A percentile compares a stretch with the other conserved stretches of the same genome.
phyloP scores from a whole-genome alignment of 1,140 invertebrate genomes.

The Hyles vespertilio region DNA sequence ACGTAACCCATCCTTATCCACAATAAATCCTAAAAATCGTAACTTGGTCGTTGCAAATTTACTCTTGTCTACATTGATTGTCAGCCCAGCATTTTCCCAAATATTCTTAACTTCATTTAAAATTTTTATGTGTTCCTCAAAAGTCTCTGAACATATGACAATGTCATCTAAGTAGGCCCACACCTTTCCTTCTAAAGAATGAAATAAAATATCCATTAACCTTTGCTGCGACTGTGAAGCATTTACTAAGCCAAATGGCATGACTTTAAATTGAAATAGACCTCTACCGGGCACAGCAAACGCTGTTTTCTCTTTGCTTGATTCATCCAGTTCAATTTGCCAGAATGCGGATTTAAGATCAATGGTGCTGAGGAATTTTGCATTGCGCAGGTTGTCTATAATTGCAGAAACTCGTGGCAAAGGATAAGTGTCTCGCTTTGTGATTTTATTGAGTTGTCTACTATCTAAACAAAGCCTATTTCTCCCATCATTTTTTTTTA shows the following conservation, averaged over 20 bases:
- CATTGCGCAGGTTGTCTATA: too few species aligned
- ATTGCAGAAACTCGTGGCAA: too few species aligned
- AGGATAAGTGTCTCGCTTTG: too few species aligned
- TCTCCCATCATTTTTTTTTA: too few species aligned
- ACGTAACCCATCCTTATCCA: slow-evolving; percentile 42
- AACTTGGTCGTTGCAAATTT: slow-evolving; percentile 29
- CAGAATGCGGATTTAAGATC: too few species aligned
- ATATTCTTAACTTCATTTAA: slow-evolving; percentile 29
- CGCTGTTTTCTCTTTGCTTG: too few species aligned
- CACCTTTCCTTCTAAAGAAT: slow-evolving; percentile 24
- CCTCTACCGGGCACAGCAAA: too few species aligned
- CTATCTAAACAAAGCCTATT: too few species aligned
- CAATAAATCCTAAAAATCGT: slow-evolving; percentile 43
- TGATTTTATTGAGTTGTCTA: too few species aligned
- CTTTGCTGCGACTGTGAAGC: slow-evolving; percentile 27
- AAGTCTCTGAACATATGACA: slow-evolving; percentile 35
- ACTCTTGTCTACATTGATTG: slow-evolving; percentile 36
- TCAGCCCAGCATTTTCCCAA: slow-evolving; percentile 31
- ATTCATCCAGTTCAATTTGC: too few species aligned
- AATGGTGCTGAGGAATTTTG: too few species aligned
- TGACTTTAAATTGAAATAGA: too few species aligned
- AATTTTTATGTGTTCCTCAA: slow-evolving; percentile 37
- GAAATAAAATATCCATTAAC: slow-evolving; percentile 37
- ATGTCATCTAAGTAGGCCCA: slow-evolving; percentile 49
- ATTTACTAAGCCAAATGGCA: slow-evolving; percentile 28